Percentiles rank a stretch among this genome's conserved stretches.
phyloP scores from a whole-genome alignment of 2,888 invertebrate genomes.

The Eilema sororculum region DNA sequence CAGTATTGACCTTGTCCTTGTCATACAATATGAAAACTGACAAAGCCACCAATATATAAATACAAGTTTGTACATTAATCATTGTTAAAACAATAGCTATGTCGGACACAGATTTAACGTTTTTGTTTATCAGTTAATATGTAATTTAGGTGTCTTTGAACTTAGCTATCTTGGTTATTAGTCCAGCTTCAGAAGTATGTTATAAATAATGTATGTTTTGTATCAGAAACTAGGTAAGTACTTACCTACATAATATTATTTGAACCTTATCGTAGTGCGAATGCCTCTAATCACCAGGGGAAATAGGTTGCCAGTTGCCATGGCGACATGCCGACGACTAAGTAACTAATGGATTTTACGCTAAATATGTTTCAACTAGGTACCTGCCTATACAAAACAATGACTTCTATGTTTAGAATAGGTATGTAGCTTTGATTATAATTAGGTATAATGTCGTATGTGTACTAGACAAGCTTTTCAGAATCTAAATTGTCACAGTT shows the following conservation, averaged over 20 bases:
- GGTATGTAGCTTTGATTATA: too few species aligned
- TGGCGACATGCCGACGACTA: background rate
- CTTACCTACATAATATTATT: background rate
- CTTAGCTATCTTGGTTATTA: background rate
- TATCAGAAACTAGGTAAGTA: background rate
- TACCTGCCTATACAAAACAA: too few species aligned
- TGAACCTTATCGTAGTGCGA: constrained; percentile 11
- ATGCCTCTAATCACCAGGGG: constrained; percentile 16
- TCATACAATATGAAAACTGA: background rate
- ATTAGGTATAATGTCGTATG: too few species aligned
- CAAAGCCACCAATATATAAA: constrained; percentile 1
- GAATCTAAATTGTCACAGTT: too few species aligned
- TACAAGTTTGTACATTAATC: constrained; percentile 2
- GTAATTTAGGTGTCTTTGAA: constrained; percentile 11
- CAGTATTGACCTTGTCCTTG: constrained; percentile 5
- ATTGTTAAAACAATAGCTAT: background rate
- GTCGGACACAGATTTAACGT: background rate
- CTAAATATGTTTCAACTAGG: background rate
- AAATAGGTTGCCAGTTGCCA: constrained; percentile 10
- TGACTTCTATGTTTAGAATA: too few species aligned
- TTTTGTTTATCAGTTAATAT: constrained; percentile 4
- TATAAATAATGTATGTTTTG: background rate
- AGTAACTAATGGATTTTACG: constrained; percentile 9
- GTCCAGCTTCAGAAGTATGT: constrained; percentile 1
- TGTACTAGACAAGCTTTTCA: too few species aligned